Evolutionary conservation across 30 jellyfish, hydroid and myxozoan species (phyloP).

Genomic region (Aurelia sp.): DNA sequence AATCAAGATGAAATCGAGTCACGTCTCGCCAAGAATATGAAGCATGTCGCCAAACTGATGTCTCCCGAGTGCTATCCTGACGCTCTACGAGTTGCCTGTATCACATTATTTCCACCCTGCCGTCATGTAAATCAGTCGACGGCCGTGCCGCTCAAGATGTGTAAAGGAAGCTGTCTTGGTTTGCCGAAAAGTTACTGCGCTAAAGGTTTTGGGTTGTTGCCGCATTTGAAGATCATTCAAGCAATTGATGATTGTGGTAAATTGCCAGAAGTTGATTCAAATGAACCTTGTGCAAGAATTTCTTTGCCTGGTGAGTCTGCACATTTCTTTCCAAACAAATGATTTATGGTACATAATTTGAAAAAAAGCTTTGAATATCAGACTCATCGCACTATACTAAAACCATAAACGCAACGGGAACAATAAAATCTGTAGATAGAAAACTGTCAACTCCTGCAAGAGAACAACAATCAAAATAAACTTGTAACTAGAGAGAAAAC

Average conservation of each 20-base stretch:
- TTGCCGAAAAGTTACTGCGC: conserved; percentile 40
- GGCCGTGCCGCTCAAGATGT: conserved; percentile 40
- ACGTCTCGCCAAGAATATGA: conserved; percentile 23
- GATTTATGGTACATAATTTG: too few species aligned
- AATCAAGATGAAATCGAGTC: conserved; percentile 50
- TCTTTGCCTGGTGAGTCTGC: conserved; percentile 42
- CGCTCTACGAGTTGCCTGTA: conserved; percentile 51
- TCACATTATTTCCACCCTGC: conserved; percentile 60
- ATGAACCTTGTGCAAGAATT: conserved; percentile 58
- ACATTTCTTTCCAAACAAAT: too few species aligned
- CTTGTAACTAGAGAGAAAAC: too few species aligned
- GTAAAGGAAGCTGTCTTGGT: conserved; percentile 52
- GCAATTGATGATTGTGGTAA: conserved; percentile 12
- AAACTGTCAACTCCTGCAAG: too few species aligned
- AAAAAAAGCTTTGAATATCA: too few species aligned
- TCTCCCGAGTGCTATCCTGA: conserved; percentile 63
- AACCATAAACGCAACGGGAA: too few species aligned
- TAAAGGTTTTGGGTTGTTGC: conserved; percentile 17
- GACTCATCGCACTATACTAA: too few species aligned
- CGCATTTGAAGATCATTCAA: conserved; percentile 17
- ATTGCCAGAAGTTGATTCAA: conserved; percentile 61
- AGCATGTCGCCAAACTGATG: conserved; percentile 2
- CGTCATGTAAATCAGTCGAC: conserved; percentile 24
- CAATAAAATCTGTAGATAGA: too few species aligned
- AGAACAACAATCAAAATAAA: too few species aligned